A percentile compares a stretch with the other conserved stretches of the same genome.
Conservation (phyloP, 2,797 vertebrate species). For the Buceros bicornis region DNA sequence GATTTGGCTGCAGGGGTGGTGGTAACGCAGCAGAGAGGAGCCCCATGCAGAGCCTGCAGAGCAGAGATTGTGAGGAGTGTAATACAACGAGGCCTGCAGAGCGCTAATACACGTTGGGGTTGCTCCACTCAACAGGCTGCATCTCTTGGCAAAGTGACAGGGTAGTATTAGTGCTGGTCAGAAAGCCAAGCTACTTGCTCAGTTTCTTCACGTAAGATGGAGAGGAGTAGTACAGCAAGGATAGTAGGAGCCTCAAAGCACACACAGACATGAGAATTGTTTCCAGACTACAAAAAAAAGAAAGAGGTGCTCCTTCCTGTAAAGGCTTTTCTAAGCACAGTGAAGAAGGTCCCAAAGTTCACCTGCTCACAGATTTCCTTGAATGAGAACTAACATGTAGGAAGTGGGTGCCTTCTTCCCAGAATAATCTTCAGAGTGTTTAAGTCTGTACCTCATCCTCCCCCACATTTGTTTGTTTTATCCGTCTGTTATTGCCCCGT, state of each 20-base stretch:
- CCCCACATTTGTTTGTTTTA: conserved; percentile 68
- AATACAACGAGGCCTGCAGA: background rate
- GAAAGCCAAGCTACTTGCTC: conserved; percentile 24
- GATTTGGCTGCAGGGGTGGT: background rate
- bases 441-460: conserved; percentile 54
- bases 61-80: background rate
- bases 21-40: background rate
- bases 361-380: conserved; percentile 14
- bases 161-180: background rate
- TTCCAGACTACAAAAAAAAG: background rate
- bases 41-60: background rate
- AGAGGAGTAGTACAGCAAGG: background rate
- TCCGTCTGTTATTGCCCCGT: conserved; percentile 71
- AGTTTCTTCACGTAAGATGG: background rate
- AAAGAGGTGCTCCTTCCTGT: background rate
- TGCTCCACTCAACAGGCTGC: conserved; percentile 10
- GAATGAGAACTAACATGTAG: conserved; percentile 36
- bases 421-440: conserved; percentile 50
- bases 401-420: conserved; percentile 57
- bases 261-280: background rate
- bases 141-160: conserved; percentile 16
- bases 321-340: background rate
- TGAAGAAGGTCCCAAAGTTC: conserved; percentile 42
- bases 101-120: background rate
- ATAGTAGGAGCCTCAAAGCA: background rate